These are phyloP conservation scores for Dermochelys coriacea DNA, from an alignment of 2,797 vertebrate species.

Conservation along the genomic window DNA sequence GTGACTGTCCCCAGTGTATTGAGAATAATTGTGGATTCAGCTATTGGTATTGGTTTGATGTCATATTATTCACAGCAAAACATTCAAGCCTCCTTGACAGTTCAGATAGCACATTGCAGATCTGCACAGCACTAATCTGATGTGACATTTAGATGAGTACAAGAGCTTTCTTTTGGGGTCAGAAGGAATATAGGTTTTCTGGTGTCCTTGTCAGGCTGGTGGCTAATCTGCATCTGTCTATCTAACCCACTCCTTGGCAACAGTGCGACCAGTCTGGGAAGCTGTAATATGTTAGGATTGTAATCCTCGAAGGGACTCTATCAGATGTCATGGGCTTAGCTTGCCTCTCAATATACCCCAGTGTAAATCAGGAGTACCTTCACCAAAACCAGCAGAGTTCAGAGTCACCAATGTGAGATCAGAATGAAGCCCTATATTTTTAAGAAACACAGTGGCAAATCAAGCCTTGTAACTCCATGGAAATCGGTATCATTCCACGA, in stretches of 20 bases:
- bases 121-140: background rate
- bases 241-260: background rate
- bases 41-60: background rate
- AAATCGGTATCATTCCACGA: fast-evolving
- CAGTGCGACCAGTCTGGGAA: fast-evolving
- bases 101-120: background rate
- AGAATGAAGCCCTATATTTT: background rate
- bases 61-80: background rate
- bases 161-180: background rate
- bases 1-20: background rate
- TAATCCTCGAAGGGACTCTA: background rate
- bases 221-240: background rate
- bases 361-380: background rate
- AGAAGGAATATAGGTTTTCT: background rate
- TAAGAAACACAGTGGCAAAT: fast-evolving
- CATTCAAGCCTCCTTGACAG: background rate
- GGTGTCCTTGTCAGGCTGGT: background rate
- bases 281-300: background rate
- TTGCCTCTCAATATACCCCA: fast-evolving
- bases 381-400: background rate
- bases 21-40: background rate
- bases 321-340: fast-evolving
- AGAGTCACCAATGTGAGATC: fast-evolving
- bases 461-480: background rate
- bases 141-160: background rate